A percentile compares a stretch with the other conserved stretches of the same genome.
Conservation (phyloP, 2,797 vertebrate genomes). For the Botia almorhae region DNA sequence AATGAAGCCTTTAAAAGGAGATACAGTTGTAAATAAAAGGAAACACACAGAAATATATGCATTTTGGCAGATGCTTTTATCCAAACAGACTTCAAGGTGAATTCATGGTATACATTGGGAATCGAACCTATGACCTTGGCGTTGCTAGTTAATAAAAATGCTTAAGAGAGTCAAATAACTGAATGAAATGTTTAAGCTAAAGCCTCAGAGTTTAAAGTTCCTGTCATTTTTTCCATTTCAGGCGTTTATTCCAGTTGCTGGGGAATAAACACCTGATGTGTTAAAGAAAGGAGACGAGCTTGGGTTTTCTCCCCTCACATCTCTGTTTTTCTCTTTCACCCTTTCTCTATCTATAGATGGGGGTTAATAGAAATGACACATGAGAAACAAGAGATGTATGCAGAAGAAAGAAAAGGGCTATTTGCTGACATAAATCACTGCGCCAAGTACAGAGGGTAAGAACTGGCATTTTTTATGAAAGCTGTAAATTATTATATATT, state of each 20-base stretch:
- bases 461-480: neutral
- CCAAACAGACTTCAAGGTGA: neutral
- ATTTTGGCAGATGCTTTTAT: neutral
- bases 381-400: conserved; percentile 2
- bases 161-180: too few species aligned
- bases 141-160: neutral
- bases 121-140: neutral
- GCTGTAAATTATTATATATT: neutral
- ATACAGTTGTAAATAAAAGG: conserved; percentile 3
- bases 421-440: conserved; percentile 15
- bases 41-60: neutral
- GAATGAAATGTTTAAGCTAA: too few species aligned
- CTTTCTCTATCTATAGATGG: neutral
- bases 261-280: too few species aligned
- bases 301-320: neutral
- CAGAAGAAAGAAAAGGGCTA: conserved; percentile 2
- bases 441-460: neutral
- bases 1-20: conserved; percentile 19
- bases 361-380: neutral
- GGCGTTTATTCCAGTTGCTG: neutral
- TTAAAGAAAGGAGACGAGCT: neutral
- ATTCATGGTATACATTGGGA: neutral
- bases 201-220: too few species aligned
- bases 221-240: too few species aligned
- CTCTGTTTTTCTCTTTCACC: neutral